phyloP scores from a whole-genome alignment of 2,113 vertebrate genomes.

The Microtus oregoni region DNA sequence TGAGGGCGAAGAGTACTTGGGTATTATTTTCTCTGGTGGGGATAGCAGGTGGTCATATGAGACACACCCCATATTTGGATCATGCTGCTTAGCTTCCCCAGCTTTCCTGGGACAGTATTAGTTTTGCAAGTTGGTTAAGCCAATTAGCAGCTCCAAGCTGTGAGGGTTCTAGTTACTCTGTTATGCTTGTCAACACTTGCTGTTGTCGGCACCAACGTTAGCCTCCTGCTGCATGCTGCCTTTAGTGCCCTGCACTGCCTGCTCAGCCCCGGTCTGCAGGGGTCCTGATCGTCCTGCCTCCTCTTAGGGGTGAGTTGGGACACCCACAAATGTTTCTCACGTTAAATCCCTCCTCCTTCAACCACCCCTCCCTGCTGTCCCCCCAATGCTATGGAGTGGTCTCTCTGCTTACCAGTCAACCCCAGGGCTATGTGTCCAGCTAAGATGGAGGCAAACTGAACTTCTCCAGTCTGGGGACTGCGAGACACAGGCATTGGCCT shows the following conservation, averaged over 20 bases:
- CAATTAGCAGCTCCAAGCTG: fast-evolving
- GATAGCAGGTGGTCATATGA: not conserved
- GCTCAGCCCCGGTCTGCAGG: not conserved
- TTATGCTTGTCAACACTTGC: not conserved
- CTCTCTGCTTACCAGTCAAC: not conserved
- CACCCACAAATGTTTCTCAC: not conserved
- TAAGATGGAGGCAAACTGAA: not conserved
- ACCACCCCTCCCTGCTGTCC: fast-evolving
- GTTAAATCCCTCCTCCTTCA: not conserved
- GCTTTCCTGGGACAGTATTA: not conserved
- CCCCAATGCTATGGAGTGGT: not conserved
- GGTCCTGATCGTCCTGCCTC: not conserved
- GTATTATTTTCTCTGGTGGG: not conserved
- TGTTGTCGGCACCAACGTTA: not conserved
- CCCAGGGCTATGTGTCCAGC: not conserved
- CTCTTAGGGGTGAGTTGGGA: not conserved
- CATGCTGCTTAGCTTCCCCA: not conserved
- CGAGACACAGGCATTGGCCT: not conserved
- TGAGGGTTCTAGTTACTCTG: not conserved
- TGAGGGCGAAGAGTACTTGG: not conserved
- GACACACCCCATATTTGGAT: not conserved
- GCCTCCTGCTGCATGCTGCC: not conserved
- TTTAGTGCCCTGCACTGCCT: not conserved
- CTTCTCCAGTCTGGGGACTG: not conserved
- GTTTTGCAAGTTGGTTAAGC: not conserved